phyloP scores from a whole-genome alignment of 2,888 invertebrate species.

The Phasia obesa region DNA sequence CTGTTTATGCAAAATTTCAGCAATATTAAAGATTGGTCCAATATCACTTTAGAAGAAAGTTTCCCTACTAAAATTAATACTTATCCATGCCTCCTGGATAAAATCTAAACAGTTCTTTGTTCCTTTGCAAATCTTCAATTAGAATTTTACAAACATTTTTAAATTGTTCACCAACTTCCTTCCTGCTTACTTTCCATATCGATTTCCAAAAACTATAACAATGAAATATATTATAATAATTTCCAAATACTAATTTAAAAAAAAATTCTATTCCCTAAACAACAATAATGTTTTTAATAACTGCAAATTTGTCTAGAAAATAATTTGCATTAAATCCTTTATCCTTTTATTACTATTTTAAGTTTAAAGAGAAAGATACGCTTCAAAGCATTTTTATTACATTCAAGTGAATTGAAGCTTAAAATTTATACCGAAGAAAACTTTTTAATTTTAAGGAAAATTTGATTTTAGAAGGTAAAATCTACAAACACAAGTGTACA shows the following conservation, averaged over 20 bases:
- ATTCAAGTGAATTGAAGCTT: conserved; percentile 73
- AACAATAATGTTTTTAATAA: conserved; percentile 56
- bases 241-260: neutral
- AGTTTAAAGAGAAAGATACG: conserved; percentile 57
- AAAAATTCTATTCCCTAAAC: conserved; percentile 45
- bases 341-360: conserved; percentile 72
- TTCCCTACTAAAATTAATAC: too few species aligned
- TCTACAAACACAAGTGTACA: neutral
- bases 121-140: too few species aligned
- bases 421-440: conserved; percentile 69
- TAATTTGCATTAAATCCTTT: conserved; percentile 78
- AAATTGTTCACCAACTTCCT: too few species aligned
- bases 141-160: too few species aligned
- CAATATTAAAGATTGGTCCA: too few species aligned
- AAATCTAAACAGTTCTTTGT: too few species aligned
- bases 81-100: too few species aligned
- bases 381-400: conserved; percentile 70
- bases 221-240: too few species aligned
- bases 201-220: too few species aligned
- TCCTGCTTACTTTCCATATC: too few species aligned
- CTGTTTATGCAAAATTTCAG: too few species aligned
- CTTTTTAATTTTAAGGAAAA: conserved; percentile 75
- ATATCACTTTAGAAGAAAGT: too few species aligned
- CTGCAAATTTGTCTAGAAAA: conserved; percentile 71
- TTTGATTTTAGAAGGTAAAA: conserved; percentile 39